These are phyloP conservation scores for Aphis craccivora DNA, from an alignment of 1,140 invertebrate species.

Conservation along the genomic window DNA sequence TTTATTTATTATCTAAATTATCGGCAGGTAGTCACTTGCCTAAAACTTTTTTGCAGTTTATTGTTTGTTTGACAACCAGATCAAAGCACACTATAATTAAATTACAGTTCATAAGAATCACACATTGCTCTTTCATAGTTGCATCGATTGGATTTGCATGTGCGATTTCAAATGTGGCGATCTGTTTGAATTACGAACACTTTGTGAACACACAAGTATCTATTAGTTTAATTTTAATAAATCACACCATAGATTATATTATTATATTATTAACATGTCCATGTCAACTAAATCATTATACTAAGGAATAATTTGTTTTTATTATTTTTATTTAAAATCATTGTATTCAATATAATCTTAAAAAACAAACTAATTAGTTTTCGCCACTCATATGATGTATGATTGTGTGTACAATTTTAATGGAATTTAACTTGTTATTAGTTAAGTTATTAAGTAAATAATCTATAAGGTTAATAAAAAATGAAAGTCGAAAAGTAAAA, in stretches of 20 bases:
- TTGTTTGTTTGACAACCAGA: not conserved
- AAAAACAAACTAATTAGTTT: not conserved
- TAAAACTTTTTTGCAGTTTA: not conserved
- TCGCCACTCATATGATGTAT: not conserved
- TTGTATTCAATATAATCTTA: not conserved
- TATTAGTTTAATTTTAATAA: not conserved
- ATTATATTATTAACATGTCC: no score
- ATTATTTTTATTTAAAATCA: not conserved
- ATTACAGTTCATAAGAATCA: not conserved
- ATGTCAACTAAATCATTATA: no score
- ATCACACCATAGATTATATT: not conserved
- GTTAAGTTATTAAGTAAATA: no score
- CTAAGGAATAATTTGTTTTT: not conserved
- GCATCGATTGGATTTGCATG: not conserved
- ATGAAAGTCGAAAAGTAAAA: no score
- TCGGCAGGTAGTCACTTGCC: not conserved
- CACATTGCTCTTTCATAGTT: not conserved
- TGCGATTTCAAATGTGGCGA: not conserved
- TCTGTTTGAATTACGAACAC: not conserved
- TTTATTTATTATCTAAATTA: not conserved
- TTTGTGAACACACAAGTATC: not conserved
- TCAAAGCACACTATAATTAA: not conserved
- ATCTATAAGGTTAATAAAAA: no score
- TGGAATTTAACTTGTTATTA: no score
- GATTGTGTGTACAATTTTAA: no score